Evolutionary conservation across 1,140 invertebrate species (phyloP), one percentile per base, ranked within the genome.

Genomic region (Acromyrmex heyeri): DNA sequence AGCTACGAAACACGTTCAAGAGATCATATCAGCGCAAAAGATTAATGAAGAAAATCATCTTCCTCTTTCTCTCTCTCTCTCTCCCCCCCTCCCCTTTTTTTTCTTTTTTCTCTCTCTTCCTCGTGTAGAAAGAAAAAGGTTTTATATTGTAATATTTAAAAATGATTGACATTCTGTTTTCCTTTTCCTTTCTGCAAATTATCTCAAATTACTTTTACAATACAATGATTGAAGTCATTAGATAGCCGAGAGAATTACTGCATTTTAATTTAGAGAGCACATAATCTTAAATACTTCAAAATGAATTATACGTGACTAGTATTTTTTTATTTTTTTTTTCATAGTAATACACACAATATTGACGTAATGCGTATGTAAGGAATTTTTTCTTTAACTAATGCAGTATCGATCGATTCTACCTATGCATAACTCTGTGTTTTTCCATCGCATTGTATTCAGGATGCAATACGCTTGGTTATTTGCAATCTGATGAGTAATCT

Each of bases 241-340:
- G 1, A 16, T 3, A 72, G 4, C 50, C 5, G 4, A 44, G 38
- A 44, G 8, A 57, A 59, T 34, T 21, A 0, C 3, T 73, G 8
- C 38, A 38, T 38, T 55, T 24, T 38, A 65, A 75, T 34, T 1
- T n/a, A 75, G 5, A 24, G 5, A 38, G 21, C 34, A 8, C 12
- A 24, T 73, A 72, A 73, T 73, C 18, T 30, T 34, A 48, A 73
- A 12, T 16, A 18, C 4, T 75, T 57, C 6, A 21, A 21, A 75
- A 21, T 7, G 4, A 21, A 75, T 59, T 75, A 75, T 59, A 1
- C 7, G 14, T 3, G 30, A 75, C 16, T 57, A 75, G 27, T 21
- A 72, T 34, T 34, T 30, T 57, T 30, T 30, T 30, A n/a, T n/a
- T 57, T 30, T 24, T 24, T 73, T 70, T 55, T 73, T 75, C 12